These are phyloP conservation scores for Dinocampus coccinellae DNA, from an alignment of 2,888 invertebrate species.

Conservation along the genomic window DNA sequence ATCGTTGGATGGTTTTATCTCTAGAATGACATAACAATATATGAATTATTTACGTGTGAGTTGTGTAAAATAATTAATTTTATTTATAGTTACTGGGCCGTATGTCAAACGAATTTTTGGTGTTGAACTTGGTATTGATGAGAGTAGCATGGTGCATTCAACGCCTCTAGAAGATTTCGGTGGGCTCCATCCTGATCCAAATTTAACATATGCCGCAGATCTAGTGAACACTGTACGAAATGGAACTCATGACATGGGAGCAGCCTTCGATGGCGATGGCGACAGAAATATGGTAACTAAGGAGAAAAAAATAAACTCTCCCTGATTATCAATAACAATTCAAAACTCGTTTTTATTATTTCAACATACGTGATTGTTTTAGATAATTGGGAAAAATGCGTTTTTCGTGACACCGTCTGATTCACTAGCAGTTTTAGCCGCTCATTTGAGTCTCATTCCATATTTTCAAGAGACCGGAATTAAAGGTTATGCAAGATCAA, in stretches of 20 bases:
- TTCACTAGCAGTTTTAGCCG: constrained; percentile 93
- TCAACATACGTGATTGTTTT: constrained; percentile 42
- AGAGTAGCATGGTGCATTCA: constrained; percentile 80
- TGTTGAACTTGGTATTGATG: constrained; percentile 84
- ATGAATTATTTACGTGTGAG: not conserved
- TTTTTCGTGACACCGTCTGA: constrained; percentile 99
- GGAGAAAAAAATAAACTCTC: not conserved
- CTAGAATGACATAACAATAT: constrained; percentile 2
- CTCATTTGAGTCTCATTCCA: constrained; percentile 90
- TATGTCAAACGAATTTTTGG: constrained; percentile 92
- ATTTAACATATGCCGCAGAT: constrained; percentile 87
- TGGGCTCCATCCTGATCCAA: constrained; percentile 97
- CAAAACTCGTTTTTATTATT: constrained; percentile 18
- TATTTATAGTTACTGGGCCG: constrained; percentile 89
- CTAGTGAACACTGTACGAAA: constrained; percentile 76
- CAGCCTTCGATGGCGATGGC: constrained; percentile 99
- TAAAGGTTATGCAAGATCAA: constrained; percentile 94
- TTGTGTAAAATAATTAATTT: constrained; percentile 10
- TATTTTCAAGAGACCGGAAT: constrained; percentile 91
- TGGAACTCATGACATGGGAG: constrained; percentile 83
- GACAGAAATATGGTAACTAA: constrained; percentile 66
- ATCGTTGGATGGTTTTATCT: not conserved
- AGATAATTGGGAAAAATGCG: constrained; percentile 94
- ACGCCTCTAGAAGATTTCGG: constrained; percentile 95
- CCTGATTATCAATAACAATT: too few relatives aligned